Evolutionary conservation across 2,113 vertebrate species (phyloP).

Genomic region (Psammodynastes pulverulentus): DNA sequence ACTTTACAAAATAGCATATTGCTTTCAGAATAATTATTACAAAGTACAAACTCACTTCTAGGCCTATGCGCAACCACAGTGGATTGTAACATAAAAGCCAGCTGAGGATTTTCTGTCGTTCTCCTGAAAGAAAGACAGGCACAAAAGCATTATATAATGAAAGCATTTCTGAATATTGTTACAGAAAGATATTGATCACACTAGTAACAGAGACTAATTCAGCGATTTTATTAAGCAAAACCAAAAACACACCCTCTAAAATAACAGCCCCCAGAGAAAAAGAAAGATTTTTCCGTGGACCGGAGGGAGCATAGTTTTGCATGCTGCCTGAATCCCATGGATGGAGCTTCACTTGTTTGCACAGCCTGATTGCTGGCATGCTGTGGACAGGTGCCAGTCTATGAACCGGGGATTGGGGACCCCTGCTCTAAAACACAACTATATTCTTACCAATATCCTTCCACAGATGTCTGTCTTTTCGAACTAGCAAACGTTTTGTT

Average conservation of each 20-base stretch:
- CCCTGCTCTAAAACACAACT: neutral
- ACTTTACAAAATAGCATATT: neutral
- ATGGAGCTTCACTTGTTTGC: too few species aligned
- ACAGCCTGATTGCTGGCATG: too few species aligned
- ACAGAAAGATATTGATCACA: neutral
- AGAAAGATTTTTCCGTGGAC: too few species aligned
- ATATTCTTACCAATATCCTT: conserved; percentile 86
- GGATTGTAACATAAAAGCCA: conserved; percentile 95
- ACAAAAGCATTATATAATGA: neutral
- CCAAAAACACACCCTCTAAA: neutral
- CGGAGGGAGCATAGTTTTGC: too few species aligned
- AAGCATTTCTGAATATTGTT: neutral
- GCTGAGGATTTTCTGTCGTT: conserved; percentile 87
- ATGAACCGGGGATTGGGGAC: too few species aligned
- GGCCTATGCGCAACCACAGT: conserved; percentile 91
- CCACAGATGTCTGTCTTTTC: conserved; percentile 93
- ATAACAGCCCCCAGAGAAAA: too few species aligned
- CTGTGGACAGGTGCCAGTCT: too few species aligned
- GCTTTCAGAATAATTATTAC: neutral
- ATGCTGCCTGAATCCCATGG: too few species aligned
- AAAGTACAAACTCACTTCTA: conserved; percentile 78
- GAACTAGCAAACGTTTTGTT: conserved; percentile 78
- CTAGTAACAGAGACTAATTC: neutral
- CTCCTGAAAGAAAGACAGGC: conserved; percentile 70
- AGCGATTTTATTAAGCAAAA: neutral